Conservation (phyloP, 2,113 vertebrate genomes). For the Eulacestoma nigropectus region DNA sequence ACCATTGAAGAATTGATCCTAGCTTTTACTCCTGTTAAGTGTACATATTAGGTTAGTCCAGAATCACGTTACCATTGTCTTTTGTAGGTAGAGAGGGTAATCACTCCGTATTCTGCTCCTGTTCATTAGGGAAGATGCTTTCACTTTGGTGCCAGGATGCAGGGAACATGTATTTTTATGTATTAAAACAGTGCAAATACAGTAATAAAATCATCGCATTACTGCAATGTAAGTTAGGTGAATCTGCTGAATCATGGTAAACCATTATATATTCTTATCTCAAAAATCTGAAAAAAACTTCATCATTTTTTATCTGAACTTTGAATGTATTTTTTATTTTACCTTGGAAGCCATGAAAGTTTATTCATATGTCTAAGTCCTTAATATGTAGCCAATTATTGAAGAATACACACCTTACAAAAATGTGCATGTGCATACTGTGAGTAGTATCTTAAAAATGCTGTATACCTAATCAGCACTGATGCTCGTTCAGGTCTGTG, state of each 20-base stretch:
- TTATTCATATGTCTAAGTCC: neutral
- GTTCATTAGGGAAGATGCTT: neutral
- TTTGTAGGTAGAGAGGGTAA: neutral
- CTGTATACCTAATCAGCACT: neutral
- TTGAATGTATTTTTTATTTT: neutral
- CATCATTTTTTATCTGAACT: neutral
- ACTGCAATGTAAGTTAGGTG: neutral
- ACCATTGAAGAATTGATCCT: neutral
- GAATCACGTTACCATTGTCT: neutral
- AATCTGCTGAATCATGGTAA: neutral
- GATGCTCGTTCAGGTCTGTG: neutral
- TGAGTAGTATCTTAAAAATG: neutral
- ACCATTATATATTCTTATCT: neutral
- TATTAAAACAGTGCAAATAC: neutral
- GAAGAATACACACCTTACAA: neutral
- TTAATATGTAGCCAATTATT: neutral
- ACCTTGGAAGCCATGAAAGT: neutral
- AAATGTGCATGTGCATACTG: neutral
- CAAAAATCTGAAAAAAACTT: neutral
- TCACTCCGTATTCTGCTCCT: neutral
- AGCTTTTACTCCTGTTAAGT: neutral
- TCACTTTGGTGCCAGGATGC: neutral
- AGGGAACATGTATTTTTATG: neutral
- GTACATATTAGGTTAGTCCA: neutral
- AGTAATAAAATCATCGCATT: neutral